phyloP scores from a whole-genome alignment of 2,113 vertebrate genomes.

The Microtus montanus region DNA sequence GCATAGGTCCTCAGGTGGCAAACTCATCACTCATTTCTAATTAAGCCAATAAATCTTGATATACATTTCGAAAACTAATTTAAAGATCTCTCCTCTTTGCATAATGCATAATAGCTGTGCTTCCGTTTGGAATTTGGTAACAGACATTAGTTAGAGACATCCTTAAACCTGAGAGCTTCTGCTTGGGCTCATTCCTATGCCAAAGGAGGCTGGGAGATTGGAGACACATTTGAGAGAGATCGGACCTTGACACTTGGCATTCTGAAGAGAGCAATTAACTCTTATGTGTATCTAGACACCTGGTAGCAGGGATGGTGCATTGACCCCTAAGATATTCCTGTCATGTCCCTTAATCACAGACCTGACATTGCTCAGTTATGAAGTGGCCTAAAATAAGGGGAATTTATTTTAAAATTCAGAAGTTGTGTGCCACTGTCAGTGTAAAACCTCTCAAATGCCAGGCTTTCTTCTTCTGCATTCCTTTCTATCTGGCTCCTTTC shows the following conservation, averaged over 20 bases:
- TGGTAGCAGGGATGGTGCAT: not conserved
- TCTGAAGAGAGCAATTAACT: not conserved
- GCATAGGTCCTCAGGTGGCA: not conserved
- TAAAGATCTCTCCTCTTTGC: not conserved
- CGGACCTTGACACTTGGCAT: not conserved
- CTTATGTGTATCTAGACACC: not conserved
- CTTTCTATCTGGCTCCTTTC: not conserved
- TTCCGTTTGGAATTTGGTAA: not conserved
- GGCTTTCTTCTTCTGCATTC: not conserved
- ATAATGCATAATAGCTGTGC: not conserved
- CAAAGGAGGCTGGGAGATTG: not conserved
- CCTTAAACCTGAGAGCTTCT: not conserved
- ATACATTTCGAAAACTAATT: not conserved
- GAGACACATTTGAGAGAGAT: not conserved
- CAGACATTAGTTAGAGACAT: not conserved
- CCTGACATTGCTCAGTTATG: not conserved
- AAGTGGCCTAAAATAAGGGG: not conserved
- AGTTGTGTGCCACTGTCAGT: not conserved
- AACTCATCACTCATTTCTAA: not conserved
- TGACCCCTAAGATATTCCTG: not conserved
- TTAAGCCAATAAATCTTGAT: not conserved
- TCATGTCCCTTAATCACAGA: not conserved
- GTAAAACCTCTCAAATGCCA: not conserved
- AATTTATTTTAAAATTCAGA: constrained; percentile 18
- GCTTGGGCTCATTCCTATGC: not conserved